phyloP scores from a whole-genome alignment of 2,888 invertebrate genomes.

The Epistrophe eligans region DNA sequence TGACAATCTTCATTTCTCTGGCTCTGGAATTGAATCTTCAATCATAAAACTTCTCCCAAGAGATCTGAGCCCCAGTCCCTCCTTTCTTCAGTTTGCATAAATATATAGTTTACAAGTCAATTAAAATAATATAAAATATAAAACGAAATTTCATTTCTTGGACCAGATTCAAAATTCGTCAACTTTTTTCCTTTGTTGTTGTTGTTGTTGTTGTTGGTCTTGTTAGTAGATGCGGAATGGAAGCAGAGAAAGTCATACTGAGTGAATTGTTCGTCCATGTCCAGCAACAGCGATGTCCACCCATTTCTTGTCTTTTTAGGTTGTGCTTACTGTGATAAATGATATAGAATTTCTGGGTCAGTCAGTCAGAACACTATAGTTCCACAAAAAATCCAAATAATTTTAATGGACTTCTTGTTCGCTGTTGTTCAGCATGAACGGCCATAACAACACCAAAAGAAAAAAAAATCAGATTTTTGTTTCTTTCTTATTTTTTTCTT shows the following conservation, averaged over 20 bases:
- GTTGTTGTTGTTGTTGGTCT: neutral
- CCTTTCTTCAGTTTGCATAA: slow-evolving; percentile 22
- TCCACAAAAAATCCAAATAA: slow-evolving; percentile 62
- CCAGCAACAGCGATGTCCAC: neutral
- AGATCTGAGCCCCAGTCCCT: slow-evolving; percentile 12
- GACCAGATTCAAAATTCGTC: slow-evolving; percentile 70
- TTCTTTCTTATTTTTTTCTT: neutral
- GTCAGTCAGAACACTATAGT: slow-evolving; percentile 60
- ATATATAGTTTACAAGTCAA: slow-evolving; percentile 69
- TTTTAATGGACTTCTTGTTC: slow-evolving; percentile 71
- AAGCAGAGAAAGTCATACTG: too few relatives aligned
- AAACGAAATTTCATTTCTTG: slow-evolving; percentile 63
- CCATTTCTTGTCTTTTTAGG: slow-evolving; percentile 1
- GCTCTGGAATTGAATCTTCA: slow-evolving; percentile 67
- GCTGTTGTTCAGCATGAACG: slow-evolving; percentile 49
- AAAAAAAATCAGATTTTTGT: slow-evolving; percentile 42
- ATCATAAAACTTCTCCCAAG: slow-evolving; percentile 54
- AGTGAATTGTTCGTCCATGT: slow-evolving; percentile 21
- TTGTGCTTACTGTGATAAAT: slow-evolving; percentile 58
- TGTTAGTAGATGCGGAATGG: slow-evolving; percentile 11
- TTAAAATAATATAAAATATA: slow-evolving; percentile 63
- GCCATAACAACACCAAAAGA: slow-evolving; percentile 27
- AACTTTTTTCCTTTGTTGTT: slow-evolving; percentile 36
- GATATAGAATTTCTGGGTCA: slow-evolving; percentile 61
- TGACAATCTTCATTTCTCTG: slow-evolving; percentile 47